Base-by-base conservation (phyloP, 1,140 invertebrate species). In the Zophobas atratus region DNA sequence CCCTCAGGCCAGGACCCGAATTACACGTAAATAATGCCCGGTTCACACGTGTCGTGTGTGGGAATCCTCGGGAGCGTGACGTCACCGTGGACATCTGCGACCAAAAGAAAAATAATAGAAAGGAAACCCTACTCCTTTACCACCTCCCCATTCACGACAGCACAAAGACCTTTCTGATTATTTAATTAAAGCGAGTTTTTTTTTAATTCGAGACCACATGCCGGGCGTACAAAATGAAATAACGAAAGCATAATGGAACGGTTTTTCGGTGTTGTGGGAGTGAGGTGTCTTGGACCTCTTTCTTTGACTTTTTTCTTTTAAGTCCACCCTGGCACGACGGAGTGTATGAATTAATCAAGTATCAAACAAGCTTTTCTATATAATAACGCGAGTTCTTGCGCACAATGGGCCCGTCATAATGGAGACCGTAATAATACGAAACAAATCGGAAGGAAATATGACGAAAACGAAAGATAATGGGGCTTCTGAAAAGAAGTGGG, bases 391-490 rank as follows among this genome's bases (percentile, higher is more conserved):
- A 51, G 49, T 57, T 67, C 43, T 43, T 55, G 33, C 60, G 2
- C 41, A 73, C 71, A 73, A 73, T 73, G 35, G 71, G 49, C 36
- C 33, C 55, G 49, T 56, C 33, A 73, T 73, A 55, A 73, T 55
- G 41, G 51, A 51, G 70, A 53, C 70, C 48, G 55, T 73, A 73
- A 73, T 73, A 55, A 73, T 73, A 43, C 48, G 36, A 73, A 73
- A 73, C 71, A 73, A 73, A 73, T 73, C 51, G 71, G 71, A 73
- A 73, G 71, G 71, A 73, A 73, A 55, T 72, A 53, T 51, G 70
- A 67, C 60, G 60, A 67, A 67, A 67, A 20, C 39, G 71, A 53
- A 73, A 73, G 71, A 73, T 73, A 73, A 73, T 73, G 46, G 49
- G 6, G 32, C 46, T 39, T 73, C 35, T 73, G 71, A 73, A 73